These are phyloP conservation scores for Mionectes olivaceus DNA, from an alignment of 2,797 vertebrate genomes.

Conservation along the genomic window DNA sequence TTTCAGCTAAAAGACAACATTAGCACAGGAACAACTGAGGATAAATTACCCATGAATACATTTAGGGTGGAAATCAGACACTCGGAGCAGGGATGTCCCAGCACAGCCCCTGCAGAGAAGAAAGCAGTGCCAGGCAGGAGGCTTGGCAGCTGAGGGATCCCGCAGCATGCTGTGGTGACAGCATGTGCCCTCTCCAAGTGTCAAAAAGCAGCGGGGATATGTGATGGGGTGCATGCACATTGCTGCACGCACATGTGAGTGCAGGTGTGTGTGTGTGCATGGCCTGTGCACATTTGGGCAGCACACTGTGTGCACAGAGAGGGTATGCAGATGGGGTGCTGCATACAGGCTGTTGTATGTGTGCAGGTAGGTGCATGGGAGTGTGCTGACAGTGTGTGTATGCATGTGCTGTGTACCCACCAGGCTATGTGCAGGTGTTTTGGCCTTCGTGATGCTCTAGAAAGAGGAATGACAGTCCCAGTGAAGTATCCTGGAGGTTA, in stretches of 20 bases:
- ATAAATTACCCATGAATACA: conserved; percentile 59
- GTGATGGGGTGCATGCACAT: fast-evolving
- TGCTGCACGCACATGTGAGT: fast-evolving
- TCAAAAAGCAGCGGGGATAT: neutral
- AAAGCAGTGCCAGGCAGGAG: neutral
- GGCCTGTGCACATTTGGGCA: fast-evolving
- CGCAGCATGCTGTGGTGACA: fast-evolving
- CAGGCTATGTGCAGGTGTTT: neutral
- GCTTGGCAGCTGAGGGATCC: neutral
- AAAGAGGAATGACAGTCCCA: neutral
- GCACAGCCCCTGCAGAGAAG: neutral
- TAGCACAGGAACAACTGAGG: conserved; percentile 43
- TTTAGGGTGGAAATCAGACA: conserved; percentile 50
- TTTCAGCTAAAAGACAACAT: conserved; percentile 65
- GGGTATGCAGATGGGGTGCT: neutral
- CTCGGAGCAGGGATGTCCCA: neutral
- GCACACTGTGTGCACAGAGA: neutral
- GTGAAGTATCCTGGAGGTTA: neutral
- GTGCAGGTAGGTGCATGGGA: neutral
- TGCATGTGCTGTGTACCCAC: neutral
- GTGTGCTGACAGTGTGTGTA: neutral
- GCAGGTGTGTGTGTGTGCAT: neutral
- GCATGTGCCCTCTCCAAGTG: neutral
- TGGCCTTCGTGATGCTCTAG: neutral
- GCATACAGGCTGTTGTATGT: neutral